Conservation (phyloP, 2,113 vertebrate species). For the Chamaetylas fuelleborni region DNA sequence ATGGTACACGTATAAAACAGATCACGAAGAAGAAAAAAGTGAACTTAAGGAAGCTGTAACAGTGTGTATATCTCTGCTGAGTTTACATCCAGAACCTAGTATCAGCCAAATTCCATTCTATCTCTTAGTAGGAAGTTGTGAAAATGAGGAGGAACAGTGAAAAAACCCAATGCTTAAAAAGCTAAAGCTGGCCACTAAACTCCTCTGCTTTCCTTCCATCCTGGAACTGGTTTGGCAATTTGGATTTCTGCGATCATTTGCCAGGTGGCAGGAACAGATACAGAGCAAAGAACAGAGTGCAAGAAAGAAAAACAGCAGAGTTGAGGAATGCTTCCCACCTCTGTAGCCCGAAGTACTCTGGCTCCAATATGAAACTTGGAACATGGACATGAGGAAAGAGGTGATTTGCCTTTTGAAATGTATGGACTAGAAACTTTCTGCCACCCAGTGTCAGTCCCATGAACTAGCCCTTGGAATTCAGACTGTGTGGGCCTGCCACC, state of each 20-base stretch:
- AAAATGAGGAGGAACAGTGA: not conserved
- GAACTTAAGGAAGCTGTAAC: not conserved
- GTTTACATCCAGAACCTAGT: not conserved
- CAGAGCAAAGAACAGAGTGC: not conserved
- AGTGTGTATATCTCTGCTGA: not conserved
- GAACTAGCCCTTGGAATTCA: fast-evolving
- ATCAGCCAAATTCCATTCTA: not conserved
- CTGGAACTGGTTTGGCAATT: not conserved
- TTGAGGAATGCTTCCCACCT: not conserved
- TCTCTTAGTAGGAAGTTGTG: not conserved
- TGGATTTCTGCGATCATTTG: not conserved
- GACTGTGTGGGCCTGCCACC: not conserved
- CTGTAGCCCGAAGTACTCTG: fast-evolving
- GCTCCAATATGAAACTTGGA: not conserved
- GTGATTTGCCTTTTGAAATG: fast-evolving
- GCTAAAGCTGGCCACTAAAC: no score
- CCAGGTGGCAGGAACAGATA: not conserved
- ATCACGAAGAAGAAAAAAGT: not conserved
- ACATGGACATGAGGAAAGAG: fast-evolving
- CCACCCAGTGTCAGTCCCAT: not conserved
- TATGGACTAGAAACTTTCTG: not conserved
- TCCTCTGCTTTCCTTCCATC: not conserved
- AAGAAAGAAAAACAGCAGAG: not conserved
- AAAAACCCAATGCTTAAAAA: not conserved
- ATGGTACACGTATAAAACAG: not conserved